phyloP scores from a whole-genome alignment of 2,113 vertebrate genomes.

The Antennarius striatus region DNA sequence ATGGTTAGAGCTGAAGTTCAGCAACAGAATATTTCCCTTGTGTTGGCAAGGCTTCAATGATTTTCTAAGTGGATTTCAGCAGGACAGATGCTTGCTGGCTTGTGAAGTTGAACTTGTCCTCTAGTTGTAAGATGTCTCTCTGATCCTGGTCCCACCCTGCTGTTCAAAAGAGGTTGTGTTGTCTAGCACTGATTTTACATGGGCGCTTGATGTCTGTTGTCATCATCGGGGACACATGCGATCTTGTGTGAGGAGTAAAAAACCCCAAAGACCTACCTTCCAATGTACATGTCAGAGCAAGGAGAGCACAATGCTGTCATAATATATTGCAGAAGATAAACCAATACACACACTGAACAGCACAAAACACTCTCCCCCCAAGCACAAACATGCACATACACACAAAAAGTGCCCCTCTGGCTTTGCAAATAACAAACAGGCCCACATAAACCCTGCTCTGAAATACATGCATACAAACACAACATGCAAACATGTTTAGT shows the following conservation, averaged over 20 bases:
- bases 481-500: constrained; percentile 1
- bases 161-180: constrained; percentile 36
- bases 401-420: constrained; percentile 16
- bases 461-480: constrained; percentile 46
- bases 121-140: constrained; percentile 18
- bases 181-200: constrained; percentile 41
- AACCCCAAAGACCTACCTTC: constrained; percentile 8
- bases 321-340: background rate
- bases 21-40: background rate
- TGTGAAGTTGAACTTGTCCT: constrained; percentile 1
- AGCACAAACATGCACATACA: constrained; percentile 6
- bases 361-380: background rate
- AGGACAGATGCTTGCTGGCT: constrained; percentile 14
- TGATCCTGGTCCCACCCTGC: constrained; percentile 39
- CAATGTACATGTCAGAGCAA: constrained; percentile 8
- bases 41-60: background rate
- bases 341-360: constrained; percentile 6
- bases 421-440: constrained; percentile 42
- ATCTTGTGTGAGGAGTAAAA: constrained; percentile 6
- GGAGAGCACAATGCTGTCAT: constrained; percentile 3
- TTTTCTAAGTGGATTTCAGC: constrained; percentile 31
- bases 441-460: constrained; percentile 4
- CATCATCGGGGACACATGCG: constrained; percentile 41
- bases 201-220: constrained; percentile 40
- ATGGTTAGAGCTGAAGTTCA: constrained; percentile 1